Conservation (phyloP, 2,797 vertebrate genomes). For the Kryptolebias ocellatus region DNA sequence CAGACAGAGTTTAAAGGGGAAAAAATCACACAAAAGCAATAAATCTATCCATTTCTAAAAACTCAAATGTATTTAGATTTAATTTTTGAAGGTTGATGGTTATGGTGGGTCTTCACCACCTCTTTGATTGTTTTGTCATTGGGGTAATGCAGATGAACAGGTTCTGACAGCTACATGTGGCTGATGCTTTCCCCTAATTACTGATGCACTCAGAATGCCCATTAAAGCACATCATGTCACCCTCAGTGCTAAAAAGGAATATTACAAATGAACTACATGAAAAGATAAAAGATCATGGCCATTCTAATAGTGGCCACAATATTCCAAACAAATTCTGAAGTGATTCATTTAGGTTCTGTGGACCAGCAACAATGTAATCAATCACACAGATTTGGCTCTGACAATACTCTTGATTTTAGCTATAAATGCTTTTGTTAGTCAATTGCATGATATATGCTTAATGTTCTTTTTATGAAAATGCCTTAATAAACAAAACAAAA, state of each 20-base stretch:
- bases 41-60: too few species aligned
- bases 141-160: conserved; percentile 43
- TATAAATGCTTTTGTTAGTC: background rate
- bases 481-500: too few species aligned
- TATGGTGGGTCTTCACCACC: conserved; percentile 4
- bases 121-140: conserved; percentile 20
- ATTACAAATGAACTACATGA: conserved; percentile 66
- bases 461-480: too few species aligned
- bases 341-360: conserved; percentile 3
- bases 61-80: too few species aligned
- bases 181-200: conserved; percentile 50
- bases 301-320: conserved; percentile 36
- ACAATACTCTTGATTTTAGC: conserved; percentile 12
- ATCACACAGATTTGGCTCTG: conserved; percentile 6
- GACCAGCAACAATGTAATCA: conserved; percentile 4
- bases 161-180: conserved; percentile 42
- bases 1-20: too few species aligned
- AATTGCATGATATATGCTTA: too few species aligned
- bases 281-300: conserved; percentile 48
- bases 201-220: conserved; percentile 41
- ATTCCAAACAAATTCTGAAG: conserved; percentile 26
- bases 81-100: too few species aligned
- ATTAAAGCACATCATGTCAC: conserved; percentile 47
- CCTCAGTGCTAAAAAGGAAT: conserved; percentile 24
- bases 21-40: too few species aligned